Conservation (phyloP, 1,140 invertebrate species). For the Macrostomum lignano region DNA sequence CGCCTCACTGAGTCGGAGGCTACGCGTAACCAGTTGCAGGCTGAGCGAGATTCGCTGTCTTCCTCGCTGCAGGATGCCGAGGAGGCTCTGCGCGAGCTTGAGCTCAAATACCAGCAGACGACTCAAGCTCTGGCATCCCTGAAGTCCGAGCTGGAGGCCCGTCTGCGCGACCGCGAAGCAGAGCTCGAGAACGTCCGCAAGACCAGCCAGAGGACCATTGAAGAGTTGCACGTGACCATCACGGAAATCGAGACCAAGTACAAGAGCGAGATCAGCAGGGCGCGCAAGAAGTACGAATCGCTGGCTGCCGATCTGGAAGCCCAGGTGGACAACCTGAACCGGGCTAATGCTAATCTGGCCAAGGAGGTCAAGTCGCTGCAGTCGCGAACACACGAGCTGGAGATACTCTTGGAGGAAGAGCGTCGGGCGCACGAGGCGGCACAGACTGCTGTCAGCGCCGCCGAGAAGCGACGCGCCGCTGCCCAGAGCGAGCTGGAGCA, state of each 20-base stretch:
- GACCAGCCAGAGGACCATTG: conserved; percentile 22
- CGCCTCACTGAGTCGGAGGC: conserved; percentile 17
- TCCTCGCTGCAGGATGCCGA: conserved; percentile 21
- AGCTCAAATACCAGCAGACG: conserved; percentile 20
- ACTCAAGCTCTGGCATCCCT: conserved; percentile 21
- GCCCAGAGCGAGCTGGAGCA: conserved; percentile 5
- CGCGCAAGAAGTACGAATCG: conserved; percentile 27
- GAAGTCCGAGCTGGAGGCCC: conserved; percentile 21
- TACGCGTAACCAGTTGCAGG: conserved; percentile 15
- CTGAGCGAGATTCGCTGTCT: conserved; percentile 21
- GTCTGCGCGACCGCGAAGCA: conserved; percentile 26
- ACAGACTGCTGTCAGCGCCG: conserved; percentile 8
- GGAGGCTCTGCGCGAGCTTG: conserved; percentile 21
- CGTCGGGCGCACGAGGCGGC: neutral
- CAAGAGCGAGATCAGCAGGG: conserved; percentile 21
- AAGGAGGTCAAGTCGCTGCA: conserved; percentile 9
- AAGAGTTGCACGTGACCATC: conserved; percentile 24
- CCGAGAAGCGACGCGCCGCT: conserved; percentile 18
- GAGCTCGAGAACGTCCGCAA: conserved; percentile 21
- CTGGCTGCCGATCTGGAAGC: conserved; percentile 23
- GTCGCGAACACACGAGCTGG: conserved; percentile 3
- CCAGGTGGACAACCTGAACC: conserved; percentile 13
- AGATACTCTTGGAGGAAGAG: conserved; percentile 4
- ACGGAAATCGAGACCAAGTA: conserved; percentile 25
- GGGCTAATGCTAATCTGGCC: conserved; percentile 15